Evolutionary conservation across 2,888 invertebrate genomes (phyloP), one percentile per base, ranked within the genome.

Genomic region (Perizoma flavofasciatum): DNA sequence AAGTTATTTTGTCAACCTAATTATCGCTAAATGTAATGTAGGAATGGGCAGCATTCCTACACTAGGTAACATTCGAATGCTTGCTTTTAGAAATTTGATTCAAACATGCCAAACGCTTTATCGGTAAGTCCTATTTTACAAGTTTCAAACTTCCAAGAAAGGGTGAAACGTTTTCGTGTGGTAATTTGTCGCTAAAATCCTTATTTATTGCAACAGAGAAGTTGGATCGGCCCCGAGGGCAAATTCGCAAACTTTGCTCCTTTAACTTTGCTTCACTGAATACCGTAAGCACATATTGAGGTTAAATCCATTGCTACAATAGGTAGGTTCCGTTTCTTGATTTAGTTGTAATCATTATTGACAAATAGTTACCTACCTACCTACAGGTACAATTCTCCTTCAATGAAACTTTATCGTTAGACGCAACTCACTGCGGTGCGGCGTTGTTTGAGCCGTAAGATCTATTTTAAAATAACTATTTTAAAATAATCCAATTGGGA

Each of bases 171-270:
- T 84, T 86, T 87, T 88, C 83, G 83, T 84, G 83, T 83, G 89
- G 89, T 88, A 90, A 90, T 90, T 90, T 90, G 90, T 90, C 89
- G 88, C 87, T 89, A 88, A 90, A 90, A 90, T 90, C 90, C 90
- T 90, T 90, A 90, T 90, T 90, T 90, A 90, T 90, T 86, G 89
- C 89, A 88, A 87, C 84, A 82, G 82, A 79, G 85, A 88, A 89
- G 83, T 89, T 88, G 85, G 85, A 88, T 86, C 86, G 88, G 84
- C 83, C 89, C 85, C 86, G 82, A 82, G 88, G 88, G 88, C 82
- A 81, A 88, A 86, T 82, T 86, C 82, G 77, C 78, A 86, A 90
- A 90, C 80, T 90, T 90, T 82, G 84, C 86, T 86, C 85, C 89
- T 89, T 88, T 88, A 87, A 87, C 85, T 87, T 82, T 84, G 88